phyloP scores from a whole-genome alignment of 1,140 invertebrate species.

The Dufourea novaeangliae region DNA sequence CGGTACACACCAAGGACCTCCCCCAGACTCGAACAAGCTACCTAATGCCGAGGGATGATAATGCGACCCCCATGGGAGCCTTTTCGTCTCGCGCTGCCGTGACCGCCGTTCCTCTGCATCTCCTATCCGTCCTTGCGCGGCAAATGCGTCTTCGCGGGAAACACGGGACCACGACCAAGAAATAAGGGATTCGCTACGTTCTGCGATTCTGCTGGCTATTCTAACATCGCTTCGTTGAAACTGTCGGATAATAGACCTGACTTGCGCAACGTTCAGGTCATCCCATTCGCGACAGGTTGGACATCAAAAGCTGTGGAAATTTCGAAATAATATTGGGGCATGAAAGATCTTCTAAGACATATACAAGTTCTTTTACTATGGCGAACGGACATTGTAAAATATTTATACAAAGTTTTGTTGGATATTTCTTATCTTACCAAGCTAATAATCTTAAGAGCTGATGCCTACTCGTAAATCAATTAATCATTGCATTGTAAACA shows the following conservation, averaged over 20 bases:
- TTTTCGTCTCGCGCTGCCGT: conserved; percentile 59
- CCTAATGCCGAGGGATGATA: conserved; percentile 67
- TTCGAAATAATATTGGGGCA: too few relatives aligned
- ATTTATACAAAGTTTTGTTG: too few relatives aligned
- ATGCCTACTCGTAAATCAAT: too few relatives aligned
- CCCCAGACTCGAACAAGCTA: conserved; percentile 57
- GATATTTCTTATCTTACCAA: too few relatives aligned
- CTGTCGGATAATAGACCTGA: neutral
- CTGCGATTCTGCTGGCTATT: neutral
- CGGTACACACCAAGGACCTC: conserved; percentile 37
- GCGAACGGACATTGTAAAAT: too few relatives aligned
- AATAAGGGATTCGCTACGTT: conserved; percentile 19
- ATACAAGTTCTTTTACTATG: too few relatives aligned
- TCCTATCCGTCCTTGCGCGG: neutral
- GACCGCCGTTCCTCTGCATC: conserved; percentile 25
- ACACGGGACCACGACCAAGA: neutral
- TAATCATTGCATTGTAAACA: too few relatives aligned
- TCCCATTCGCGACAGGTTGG: neutral
- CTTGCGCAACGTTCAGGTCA: neutral
- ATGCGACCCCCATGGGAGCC: conserved; percentile 66
- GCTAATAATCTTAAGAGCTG: too few relatives aligned
- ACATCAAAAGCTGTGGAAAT: too few relatives aligned
- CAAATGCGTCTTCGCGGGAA: conserved; percentile 32
- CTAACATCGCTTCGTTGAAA: too few relatives aligned
- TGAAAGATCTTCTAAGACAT: too few relatives aligned